Evolutionary conservation across 2,113 vertebrate genomes (phyloP), one percentile per base, ranked within the genome.

Genomic region (Sus scrofa): DNA sequence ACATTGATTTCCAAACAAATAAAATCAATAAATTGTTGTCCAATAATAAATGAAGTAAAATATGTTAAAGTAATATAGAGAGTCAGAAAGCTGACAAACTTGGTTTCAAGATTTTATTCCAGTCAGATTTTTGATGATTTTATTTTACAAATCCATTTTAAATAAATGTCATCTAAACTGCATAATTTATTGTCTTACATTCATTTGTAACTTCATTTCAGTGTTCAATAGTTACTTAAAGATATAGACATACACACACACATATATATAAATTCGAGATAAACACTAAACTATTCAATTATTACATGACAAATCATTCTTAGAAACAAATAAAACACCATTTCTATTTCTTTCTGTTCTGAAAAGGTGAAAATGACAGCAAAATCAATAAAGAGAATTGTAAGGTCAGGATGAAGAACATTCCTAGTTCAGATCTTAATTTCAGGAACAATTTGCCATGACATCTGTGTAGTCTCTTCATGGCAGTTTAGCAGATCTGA

Each of bases 361-460:
- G 87, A 97, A 84, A 77, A 98, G 97, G 93, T 98, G 86, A 95
- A 98, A 98, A 98, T 98, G 97, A 98, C 97, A 97, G 94, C 22
- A 86, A 97, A 98, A 98, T 98, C 98, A 98, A 98, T 98, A 98
- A 95, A 2, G 60, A 98, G 96, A 97, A 98, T 84, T 96, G 96
- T 98, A 97, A 98, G 98, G 98, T 98, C 98, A 98, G 96, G 82
- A 81, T 65, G 91, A 97, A 95, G 94, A 97, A 95, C 95, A 95
- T 67, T 98, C 93, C 39, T 6, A 81, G 92, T 74, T 50, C 82
- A 98, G 97, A 93, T 98, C 98, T 98, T 98, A 98, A 98, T 99
- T 99, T 99, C 98, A 98, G 97, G 97, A 96, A 97, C 98, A 97
- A 98, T 98, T 98, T 98, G 95, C 98, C 83, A 65, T 44, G 91